Base-by-base conservation (phyloP, 2,888 invertebrate species). In the Ferdinandea cuprea region DNA sequence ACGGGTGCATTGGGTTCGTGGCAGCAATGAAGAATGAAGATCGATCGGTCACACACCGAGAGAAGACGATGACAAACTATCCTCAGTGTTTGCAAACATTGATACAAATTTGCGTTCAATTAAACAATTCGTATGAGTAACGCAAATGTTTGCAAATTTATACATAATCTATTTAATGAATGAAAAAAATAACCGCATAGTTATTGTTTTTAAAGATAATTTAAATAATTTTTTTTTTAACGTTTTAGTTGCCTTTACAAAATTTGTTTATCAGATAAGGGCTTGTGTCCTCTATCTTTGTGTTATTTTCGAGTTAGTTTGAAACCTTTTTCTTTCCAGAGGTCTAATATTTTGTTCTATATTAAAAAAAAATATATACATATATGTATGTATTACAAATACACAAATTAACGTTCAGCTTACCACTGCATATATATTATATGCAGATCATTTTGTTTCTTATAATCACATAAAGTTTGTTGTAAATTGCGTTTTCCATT, bases 11-110 rank as follows among this genome's bases (percentile, higher is more conserved):
- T 59, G 66, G 58, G 73, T 78, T 61, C 73, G 61, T 48, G 28
- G 13, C 40, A 46, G 66, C 21, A 30, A n/a, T n/a, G n/a, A n/a
- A 40, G 19, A 73, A 46, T 52, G 59, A 48, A 25, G 32, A 59
- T 76, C 69, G 17, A 52, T 54, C 35, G 61, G 52, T 72, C 63
- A 40, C 48, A 63, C 28, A 63, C 50, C 58, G 48, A 28, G 37
- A 46, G 50, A 83, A 77, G 13, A 77, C 44, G 54, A 83, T 61
- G 72, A 77, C 81, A 76, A 66, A 72, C 66, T 77, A 72, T 77
- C 76, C 71, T 81, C 77, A 72, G 54, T 72, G 77, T 71, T 81
- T 83, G 81, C 71, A 83, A 77, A 77, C 71, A 78, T 66, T 44
- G 68, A 61, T 46, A 66, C 48, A 71, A 71, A 71, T 59, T 21